Evolutionary conservation across 2,113 vertebrate species (phyloP).

Genomic region (Pseudonaja textilis): DNA sequence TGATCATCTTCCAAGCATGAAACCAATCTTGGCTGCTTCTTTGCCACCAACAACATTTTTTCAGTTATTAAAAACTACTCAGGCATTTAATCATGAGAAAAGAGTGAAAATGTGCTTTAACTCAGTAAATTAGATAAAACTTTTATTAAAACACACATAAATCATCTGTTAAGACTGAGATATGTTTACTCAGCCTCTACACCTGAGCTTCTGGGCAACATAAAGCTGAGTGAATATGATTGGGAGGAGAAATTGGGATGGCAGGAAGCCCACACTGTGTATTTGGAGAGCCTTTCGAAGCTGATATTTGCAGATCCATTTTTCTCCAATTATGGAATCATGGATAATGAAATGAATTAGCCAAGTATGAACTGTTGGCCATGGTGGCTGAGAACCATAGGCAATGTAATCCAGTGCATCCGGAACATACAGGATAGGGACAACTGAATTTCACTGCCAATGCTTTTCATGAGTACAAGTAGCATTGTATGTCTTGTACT

Average conservation of each 20-base stretch:
- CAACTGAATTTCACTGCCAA: not conserved
- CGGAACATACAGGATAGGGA: not conserved
- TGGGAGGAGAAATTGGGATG: not conserved
- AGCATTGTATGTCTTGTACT: not conserved
- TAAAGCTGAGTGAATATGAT: not conserved
- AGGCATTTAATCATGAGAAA: constrained; percentile 9
- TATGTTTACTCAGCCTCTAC: not conserved
- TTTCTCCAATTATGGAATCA: not conserved
- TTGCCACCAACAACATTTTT: not conserved
- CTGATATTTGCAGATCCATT: not conserved
- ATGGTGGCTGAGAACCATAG: not conserved
- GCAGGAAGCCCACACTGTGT: not conserved
- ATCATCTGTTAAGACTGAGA: not conserved
- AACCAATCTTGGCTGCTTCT: constrained; percentile 4
- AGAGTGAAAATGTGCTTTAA: constrained; percentile 8
- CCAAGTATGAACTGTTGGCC: not conserved
- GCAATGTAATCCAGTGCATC: not conserved
- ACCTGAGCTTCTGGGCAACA: not conserved
- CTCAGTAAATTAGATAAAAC: constrained; percentile 14
- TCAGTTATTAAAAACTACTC: constrained; percentile 20
- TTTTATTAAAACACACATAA: constrained; percentile 12
- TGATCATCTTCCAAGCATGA: constrained; percentile 13
- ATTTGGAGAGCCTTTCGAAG: not conserved
- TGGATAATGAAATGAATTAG: not conserved
- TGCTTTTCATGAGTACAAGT: not conserved